Evolutionary conservation across 2,797 vertebrate species (phyloP), one percentile per base, ranked within the genome.

Genomic region (Pangasius larnaudii): DNA sequence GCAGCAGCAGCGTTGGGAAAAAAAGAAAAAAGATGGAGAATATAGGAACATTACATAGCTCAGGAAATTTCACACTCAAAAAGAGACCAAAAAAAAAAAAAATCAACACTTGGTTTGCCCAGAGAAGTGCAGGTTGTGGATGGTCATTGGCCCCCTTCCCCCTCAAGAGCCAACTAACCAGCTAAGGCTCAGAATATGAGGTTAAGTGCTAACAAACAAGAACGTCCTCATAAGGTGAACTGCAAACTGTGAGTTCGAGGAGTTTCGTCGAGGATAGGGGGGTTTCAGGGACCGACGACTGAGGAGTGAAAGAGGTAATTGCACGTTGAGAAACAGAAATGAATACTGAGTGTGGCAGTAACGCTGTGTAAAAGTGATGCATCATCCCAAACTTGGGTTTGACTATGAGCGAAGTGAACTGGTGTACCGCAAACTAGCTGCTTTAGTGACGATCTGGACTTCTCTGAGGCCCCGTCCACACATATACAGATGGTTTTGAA

Each of bases 201-300:
- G 92, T 95, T 95, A 96, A 96, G 96, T 96, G 96, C 96, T 94
- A 94, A 93, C 92, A 93, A 94, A 93, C 83, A 92, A 93, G 92
- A 91, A 93, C 86, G 90, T n/a, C 90, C 92, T 93, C 86, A 92
- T 90, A 92, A 86, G 42, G 27, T 78, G 36, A 78, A 58, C 78
- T 58, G 77, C 77, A 24, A 56, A 27, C 65, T 51, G 53, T 24
- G 27, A 65, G 51, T 56, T n/a, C 39, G n/a, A 63, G 85, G 14
- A 33, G 59, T 27, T 65, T 65, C 42, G 80, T 86, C 8, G 5
- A 86, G 72, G 77, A 86, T 39, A 74, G 36, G 88, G 88, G 82
- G 72, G 90, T 84, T 79, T 78, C 89, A 82, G 87, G 91, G 92
- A 80, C 88, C 79, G 27, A 79, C 42, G 56, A 81, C 49, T 84